Evolutionary conservation across 2,888 invertebrate genomes (phyloP).

Genomic region (Amiota mariae): DNA sequence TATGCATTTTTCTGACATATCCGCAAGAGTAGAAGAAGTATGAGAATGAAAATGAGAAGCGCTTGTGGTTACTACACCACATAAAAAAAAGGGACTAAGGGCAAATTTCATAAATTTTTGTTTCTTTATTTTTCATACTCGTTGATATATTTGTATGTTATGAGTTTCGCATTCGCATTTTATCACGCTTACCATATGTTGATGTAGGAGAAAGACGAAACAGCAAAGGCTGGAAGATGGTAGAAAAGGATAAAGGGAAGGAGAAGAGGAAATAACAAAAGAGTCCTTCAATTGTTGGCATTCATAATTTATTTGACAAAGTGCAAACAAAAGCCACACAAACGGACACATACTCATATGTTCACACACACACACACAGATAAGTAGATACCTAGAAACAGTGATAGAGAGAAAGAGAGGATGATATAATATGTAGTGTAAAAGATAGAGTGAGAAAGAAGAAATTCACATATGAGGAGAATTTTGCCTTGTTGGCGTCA

Average conservation of each 20-base stretch:
- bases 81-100: no score
- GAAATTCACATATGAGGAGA: no score
- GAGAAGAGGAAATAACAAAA: background rate
- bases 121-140: no score
- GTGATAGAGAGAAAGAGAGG: no score
- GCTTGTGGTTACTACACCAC: no score
- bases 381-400: background rate
- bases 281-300: slow-evolving; percentile 42
- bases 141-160: background rate
- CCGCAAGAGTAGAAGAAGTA: background rate
- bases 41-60: no score
- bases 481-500: no score
- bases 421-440: no score
- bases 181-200: background rate
- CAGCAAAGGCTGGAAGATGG: background rate
- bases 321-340: slow-evolving; percentile 45
- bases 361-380: slow-evolving; percentile 40
- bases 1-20: slow-evolving; percentile 6
- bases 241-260: no score
- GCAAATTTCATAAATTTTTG: no score
- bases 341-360: slow-evolving; percentile 3
- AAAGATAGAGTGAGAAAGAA: no score
- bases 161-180: background rate
- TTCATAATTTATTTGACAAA: slow-evolving; percentile 51
- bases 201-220: background rate